phyloP scores from a whole-genome alignment of 2,113 vertebrate genomes.

The human (Homo sapiens) region DNA sequence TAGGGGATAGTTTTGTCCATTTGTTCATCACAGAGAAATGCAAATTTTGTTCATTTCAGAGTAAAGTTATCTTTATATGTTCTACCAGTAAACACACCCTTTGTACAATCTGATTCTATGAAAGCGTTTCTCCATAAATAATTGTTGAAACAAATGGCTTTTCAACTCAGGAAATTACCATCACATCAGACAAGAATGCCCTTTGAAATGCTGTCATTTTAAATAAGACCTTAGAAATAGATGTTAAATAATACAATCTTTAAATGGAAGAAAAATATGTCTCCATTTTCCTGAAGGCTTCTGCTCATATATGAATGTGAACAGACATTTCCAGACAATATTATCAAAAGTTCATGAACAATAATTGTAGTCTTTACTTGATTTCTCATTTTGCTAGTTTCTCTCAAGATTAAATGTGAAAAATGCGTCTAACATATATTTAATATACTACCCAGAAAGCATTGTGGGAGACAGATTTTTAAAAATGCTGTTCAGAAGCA shows the following conservation, averaged over 20 bases:
- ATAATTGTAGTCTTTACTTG: constrained; percentile 43
- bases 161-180: background rate
- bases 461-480: background rate
- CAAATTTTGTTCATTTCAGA: background rate
- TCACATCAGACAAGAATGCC: background rate
- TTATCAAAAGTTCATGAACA: constrained; percentile 48
- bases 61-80: background rate
- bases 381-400: constrained; percentile 58
- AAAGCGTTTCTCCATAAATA: constrained; percentile 4
- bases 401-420: constrained; percentile 66
- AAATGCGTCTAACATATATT: constrained; percentile 59
- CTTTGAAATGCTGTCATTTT: background rate
- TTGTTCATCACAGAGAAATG: background rate
- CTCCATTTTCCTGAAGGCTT: background rate
- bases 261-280: constrained; percentile 5
- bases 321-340: background rate
- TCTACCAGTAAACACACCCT: background rate
- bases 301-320: background rate
- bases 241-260: background rate
- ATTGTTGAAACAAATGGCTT: constrained; percentile 19
- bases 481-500: constrained; percentile 35
- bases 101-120: background rate
- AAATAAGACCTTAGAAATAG: constrained; percentile 35
- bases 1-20: background rate
- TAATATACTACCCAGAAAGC: constrained; percentile 39